These are phyloP conservation scores for Takifugu bimaculatus DNA, from an alignment of 2,113 vertebrate species.

Conservation along the genomic window DNA sequence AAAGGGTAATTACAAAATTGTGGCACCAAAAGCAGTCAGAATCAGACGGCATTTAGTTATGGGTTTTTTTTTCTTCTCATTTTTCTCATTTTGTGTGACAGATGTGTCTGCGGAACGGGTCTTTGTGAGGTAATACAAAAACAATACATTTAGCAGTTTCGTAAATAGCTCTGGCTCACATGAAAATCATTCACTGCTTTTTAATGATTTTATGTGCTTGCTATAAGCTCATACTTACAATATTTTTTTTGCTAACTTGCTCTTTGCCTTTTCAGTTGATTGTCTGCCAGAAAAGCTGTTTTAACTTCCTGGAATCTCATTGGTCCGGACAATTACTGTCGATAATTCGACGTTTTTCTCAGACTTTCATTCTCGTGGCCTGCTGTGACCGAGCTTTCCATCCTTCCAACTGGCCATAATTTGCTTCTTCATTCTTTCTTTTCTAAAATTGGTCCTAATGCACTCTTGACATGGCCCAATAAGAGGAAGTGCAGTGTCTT, in stretches of 20 bases:
- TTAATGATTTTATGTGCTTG: background rate
- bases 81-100: background rate
- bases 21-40: conserved; percentile 16
- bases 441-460: too few species aligned
- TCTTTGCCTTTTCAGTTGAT: conserved; percentile 46
- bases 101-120: background rate
- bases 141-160: background rate
- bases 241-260: conserved; percentile 42
- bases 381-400: conserved; percentile 10
- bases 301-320: conserved; percentile 39
- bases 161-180: too few species aligned
- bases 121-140: background rate
- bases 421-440: too few species aligned
- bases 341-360: conserved; percentile 42
- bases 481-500: too few species aligned
- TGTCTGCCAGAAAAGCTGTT: conserved; percentile 36
- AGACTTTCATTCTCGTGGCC: conserved; percentile 23
- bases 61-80: background rate
- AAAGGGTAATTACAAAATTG: conserved; percentile 6
- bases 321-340: conserved; percentile 33
- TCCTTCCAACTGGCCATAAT: background rate
- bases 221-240: too few species aligned
- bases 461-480: too few species aligned
- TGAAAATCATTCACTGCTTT: background rate
- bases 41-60: conserved; percentile 2